These are phyloP conservation scores for Halcyon chelicuti DNA, from an alignment of 2,797 vertebrate species.

Conservation along the genomic window DNA sequence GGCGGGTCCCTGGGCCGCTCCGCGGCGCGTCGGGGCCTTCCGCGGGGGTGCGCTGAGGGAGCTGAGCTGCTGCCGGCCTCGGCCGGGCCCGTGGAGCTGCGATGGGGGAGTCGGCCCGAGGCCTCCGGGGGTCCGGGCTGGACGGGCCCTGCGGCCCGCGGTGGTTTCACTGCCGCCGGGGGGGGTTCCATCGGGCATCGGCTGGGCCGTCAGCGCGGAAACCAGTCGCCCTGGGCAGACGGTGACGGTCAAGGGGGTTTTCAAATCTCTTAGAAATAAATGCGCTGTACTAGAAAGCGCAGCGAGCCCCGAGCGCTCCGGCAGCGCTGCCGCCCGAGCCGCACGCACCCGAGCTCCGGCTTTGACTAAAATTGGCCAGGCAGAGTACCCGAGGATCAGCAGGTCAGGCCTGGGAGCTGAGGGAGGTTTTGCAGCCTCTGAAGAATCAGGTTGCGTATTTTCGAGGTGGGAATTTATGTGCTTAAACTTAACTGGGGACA, in stretches of 20 bases:
- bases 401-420: not conserved
- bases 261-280: not conserved
- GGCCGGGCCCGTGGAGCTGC: too few species aligned
- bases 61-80: not conserved
- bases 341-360: accelerated
- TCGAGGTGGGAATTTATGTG: not conserved
- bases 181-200: not conserved
- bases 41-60: not conserved
- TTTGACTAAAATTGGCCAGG: not conserved
- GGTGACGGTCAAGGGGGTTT: not conserved
- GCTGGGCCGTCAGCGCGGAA: not conserved
- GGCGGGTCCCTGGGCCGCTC: not conserved
- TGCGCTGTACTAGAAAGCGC: not conserved
- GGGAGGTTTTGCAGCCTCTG: not conserved
- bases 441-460: not conserved
- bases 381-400: accelerated
- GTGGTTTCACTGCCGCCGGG: not conserved
- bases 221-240: not conserved
- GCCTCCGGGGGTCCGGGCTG: not conserved
- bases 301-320: not conserved
- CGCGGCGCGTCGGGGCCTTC: not conserved
- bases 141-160: not conserved
- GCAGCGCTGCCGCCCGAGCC: not conserved
- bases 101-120: not conserved
- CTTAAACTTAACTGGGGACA: accelerated